Evolutionary conservation across 2,113 vertebrate species (phyloP), one percentile per base, ranked within the genome.

Genomic region (Notothenia coriiceps): DNA sequence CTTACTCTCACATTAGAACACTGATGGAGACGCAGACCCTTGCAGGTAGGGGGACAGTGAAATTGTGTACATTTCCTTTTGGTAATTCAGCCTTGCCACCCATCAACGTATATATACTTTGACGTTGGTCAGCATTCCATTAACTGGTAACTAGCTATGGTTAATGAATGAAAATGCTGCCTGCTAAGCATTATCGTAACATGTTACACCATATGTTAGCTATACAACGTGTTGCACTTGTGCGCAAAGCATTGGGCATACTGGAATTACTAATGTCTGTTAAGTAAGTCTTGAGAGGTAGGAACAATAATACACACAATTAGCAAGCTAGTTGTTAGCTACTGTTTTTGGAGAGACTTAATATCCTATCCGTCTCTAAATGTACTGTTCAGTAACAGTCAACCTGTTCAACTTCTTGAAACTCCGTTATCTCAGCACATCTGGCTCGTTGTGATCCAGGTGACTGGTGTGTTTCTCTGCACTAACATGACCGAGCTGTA

Each of bases 101-200:
- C 15, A 25, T 55, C 44, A 64, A 40, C 44, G 20, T 54, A 75
- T 78, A 69, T 87, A 87, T 86, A 90, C 66, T 8, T 3, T 12
- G n/a, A 2, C 10, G 20, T 44, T 65, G 10, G 64, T 73, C 59
- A 60, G 75, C 61, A 61, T 15, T 62, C 33, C 43, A 33, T 64
- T 61, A 10, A 66, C n/a, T 29, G 54, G 43, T 69, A 51, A 49
- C 35, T 9, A 66, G 64, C 12, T 4, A 13, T 70, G 9, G n/a
- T 63, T 56, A 40, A 4, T 25, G 20, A 33, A 0, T 4, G 33
- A 65, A 14, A 22, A 49, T 18, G 13, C 1, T 60, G 14, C 20
- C 29, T 70, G 43, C 54, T 10, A 64, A 54, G 4, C 20, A 17
- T 5, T 47, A 2, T 44, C 3, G 6, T 49, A 1, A 20, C 3